A percentile compares a stretch with the other conserved stretches of the same genome.
phyloP scores from a whole-genome alignment of 2,888 invertebrate species.

The Thera obeliscata region DNA sequence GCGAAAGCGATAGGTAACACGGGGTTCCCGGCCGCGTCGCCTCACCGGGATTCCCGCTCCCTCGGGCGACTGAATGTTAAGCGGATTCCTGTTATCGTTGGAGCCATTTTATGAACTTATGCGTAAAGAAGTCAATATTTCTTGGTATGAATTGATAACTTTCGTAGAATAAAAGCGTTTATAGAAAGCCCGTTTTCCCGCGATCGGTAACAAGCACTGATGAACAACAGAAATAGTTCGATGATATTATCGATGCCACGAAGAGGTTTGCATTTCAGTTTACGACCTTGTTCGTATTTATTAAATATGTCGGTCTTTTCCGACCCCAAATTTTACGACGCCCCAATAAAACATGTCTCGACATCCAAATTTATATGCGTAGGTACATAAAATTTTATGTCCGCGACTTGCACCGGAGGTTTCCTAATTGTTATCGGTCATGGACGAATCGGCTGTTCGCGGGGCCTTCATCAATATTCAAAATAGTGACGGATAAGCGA shows the following conservation, averaged over 20 bases:
- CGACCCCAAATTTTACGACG: slow-evolving; percentile 82
- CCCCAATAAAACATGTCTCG: slow-evolving; percentile 84
- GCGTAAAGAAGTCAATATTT: slow-evolving; percentile 46
- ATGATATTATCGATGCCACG: slow-evolving; percentile 75
- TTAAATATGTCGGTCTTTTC: slow-evolving; percentile 83
- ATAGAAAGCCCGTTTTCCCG: slow-evolving; percentile 20
- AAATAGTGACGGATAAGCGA: slow-evolving; percentile 56
- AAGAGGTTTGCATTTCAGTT: slow-evolving; percentile 78
- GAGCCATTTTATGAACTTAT: slow-evolving; percentile 63
- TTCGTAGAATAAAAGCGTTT: slow-evolving; percentile 21
- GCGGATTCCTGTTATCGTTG: slow-evolving; percentile 68
- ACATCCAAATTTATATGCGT: slow-evolving; percentile 82
- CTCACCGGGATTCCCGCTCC: slow-evolving; percentile 67
- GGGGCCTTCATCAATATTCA: slow-evolving; percentile 59
- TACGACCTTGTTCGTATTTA: slow-evolving; percentile 83
- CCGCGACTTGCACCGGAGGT: slow-evolving; percentile 79
- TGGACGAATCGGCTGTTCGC: slow-evolving; percentile 62
- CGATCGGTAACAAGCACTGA: slow-evolving; percentile 49
- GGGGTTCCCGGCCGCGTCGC: slow-evolving; percentile 48
- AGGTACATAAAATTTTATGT: slow-evolving; percentile 82
- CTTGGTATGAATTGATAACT: slow-evolving; percentile 34
- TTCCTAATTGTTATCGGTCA: slow-evolving; percentile 82
- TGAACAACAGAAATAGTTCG: slow-evolving; percentile 68
- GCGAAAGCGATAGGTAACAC: slow-evolving; percentile 66
- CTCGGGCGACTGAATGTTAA: slow-evolving; percentile 63